Conservation (phyloP, 30 jellyfish, hydroid and myxozoan genomes). For the Aurelia coerulea region DNA sequence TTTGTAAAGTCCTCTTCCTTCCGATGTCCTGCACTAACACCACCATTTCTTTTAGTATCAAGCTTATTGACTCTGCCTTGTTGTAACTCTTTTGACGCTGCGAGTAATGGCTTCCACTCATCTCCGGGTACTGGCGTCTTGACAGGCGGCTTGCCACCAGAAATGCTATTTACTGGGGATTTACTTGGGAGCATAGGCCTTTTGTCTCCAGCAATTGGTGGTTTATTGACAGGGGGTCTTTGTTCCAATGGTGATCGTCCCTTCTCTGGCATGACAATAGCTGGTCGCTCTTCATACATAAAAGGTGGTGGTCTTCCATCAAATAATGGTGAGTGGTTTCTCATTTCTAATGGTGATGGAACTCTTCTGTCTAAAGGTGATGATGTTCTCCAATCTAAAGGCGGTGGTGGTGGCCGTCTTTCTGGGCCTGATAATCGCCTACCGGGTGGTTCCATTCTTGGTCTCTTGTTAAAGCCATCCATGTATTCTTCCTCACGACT, state of each 20-base stretch:
- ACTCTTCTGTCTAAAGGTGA: slow-evolving; percentile 35
- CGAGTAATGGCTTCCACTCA: slow-evolving; percentile 11
- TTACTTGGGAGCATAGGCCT: neutral
- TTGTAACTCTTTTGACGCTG: slow-evolving; percentile 2
- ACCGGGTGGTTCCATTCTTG: neutral
- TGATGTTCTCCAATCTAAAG: neutral
- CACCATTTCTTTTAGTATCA: neutral
- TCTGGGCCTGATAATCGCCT: slow-evolving; percentile 14
- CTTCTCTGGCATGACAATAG: slow-evolving; percentile 12
- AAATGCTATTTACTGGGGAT: neutral
- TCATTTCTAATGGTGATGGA: neutral
- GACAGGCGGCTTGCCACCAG: neutral
- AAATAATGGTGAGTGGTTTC: neutral
- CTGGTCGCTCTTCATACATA: slow-evolving; percentile 6
- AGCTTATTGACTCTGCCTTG: neutral
- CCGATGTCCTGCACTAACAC: neutral
- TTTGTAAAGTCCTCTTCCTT: neutral
- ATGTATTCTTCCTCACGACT: slow-evolving; percentile 35
- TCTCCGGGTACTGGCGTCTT: neutral
- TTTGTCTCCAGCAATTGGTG: neutral
- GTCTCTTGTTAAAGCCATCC: slow-evolving; percentile 15
- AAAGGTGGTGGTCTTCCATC: slow-evolving; percentile 6
- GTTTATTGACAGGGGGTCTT: slow-evolving; percentile 19
- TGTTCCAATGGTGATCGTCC: slow-evolving; percentile 30
- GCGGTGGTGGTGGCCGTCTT: neutral